Base-by-base conservation (phyloP, 2,797 vertebrate species). In the Gallinago stenura region DNA sequence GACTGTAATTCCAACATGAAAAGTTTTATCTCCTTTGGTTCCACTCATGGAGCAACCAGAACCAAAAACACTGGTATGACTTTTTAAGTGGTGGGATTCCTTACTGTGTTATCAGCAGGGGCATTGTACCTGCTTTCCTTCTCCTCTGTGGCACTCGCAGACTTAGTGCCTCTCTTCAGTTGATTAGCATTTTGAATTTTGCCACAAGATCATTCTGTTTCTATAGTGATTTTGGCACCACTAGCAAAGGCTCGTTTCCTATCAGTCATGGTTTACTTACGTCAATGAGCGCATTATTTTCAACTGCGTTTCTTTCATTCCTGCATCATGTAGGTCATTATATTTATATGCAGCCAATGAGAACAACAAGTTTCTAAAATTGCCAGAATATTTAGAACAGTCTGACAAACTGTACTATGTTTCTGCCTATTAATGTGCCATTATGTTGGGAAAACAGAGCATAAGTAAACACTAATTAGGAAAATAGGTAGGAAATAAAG, bases 101-200 rank as follows among this genome's bases (percentile, higher is more conserved):
- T 84, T 68, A 30, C 53, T 68, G 28, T 17, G 18, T 50, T 71
- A 61, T 46, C 80, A 68, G 37, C 5, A 76, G n/a, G 11, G 11
- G 17, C 50, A 77, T 5, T 68, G 24, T 70, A 83, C 25, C 51
- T 57, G 41, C 39, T 89, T 85, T 84, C 37, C 24, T 86, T 89
- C 77, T 72, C 56, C 45, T 64, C 56, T 75, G 14, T 79, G 75
- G 64, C 48, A 61, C 86, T 93, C 45, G 21, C 24, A 77, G 78
- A 68, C n/a, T 76, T 94, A 50, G 24, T 57, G 20, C 39, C 39
- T 87, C 31, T 77, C 56, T 65, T 77, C 83, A 89, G 73, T 1
- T 80, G 56, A 87, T 90, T 71, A 89, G 53, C 75, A 89, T 94
- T 93, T 96, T 89, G 80, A 92, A 93, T 94, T 95, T 96, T 92